Conservation (phyloP, 2,113 vertebrate genomes). For the Pycnonotus jocosus region DNA sequence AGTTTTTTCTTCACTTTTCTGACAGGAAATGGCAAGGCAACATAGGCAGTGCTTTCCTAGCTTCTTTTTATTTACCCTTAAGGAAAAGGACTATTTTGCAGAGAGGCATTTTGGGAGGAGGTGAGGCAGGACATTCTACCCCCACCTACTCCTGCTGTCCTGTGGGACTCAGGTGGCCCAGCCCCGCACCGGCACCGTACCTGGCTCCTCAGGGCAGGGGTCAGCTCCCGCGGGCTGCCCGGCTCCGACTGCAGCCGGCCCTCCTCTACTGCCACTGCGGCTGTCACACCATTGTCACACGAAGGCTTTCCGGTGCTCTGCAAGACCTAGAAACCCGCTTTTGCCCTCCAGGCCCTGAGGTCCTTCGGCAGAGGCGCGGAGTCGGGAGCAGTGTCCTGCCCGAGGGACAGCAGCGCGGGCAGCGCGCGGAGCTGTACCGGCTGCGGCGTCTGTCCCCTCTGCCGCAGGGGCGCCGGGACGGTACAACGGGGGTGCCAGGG, state of each 20-base stretch:
- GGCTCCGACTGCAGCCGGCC: background rate
- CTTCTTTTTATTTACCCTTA: background rate
- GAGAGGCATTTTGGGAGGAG: background rate
- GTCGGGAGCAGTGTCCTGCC: background rate
- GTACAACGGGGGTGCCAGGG: background rate
- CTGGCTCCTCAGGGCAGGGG: background rate
- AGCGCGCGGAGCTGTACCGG: background rate
- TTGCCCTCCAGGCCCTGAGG: accelerated
- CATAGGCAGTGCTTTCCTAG: background rate
- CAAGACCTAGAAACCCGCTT: background rate
- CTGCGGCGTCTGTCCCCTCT: background rate
- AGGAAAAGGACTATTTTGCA: background rate
- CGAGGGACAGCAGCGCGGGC: background rate
- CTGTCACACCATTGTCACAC: background rate
- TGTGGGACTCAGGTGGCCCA: background rate
- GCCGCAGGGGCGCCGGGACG: accelerated
- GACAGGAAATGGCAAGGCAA: background rate
- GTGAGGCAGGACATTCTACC: background rate
- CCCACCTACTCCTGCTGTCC: background rate
- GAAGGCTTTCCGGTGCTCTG: background rate
- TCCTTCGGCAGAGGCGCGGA: background rate
- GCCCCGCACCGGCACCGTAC: accelerated
- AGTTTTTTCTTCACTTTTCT: background rate
- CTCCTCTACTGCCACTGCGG: background rate
- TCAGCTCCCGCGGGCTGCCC: background rate